These are phyloP conservation scores for Notothenia rossii DNA, from an alignment of 2,113 vertebrate species.

Conservation along the genomic window DNA sequence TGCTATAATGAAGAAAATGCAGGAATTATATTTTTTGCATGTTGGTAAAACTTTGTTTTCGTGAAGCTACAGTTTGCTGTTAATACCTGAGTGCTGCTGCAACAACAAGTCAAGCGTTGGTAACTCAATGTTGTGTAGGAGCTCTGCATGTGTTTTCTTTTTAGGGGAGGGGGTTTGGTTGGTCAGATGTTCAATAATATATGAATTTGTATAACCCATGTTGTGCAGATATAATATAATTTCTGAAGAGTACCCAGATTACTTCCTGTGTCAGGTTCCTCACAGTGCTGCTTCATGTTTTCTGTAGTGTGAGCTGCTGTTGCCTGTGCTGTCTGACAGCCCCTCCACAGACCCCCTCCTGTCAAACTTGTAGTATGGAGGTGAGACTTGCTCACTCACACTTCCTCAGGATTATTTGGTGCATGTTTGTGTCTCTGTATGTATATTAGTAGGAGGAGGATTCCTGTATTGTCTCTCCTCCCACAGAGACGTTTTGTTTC, in stretches of 20 bases:
- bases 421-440: slow-evolving; percentile 8
- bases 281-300: slow-evolving; percentile 52
- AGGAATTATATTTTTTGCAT: not conserved
- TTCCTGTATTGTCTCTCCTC: slow-evolving; percentile 31
- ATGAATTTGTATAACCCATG: slow-evolving; percentile 50
- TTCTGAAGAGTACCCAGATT: no score
- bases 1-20: not conserved
- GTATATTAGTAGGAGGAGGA: slow-evolving; percentile 33
- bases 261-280: not conserved
- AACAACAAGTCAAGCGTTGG: slow-evolving; percentile 47
- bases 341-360: slow-evolving; percentile 39
- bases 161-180: not conserved
- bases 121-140: slow-evolving; percentile 67
- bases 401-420: not conserved
- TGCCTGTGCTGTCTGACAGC: slow-evolving; percentile 73
- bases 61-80: slow-evolving; percentile 52
- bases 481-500: slow-evolving; percentile 47
- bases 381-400: slow-evolving; percentile 48
- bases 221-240: slow-evolving; percentile 1
- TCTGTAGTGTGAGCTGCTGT: slow-evolving; percentile 46
- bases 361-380: slow-evolving; percentile 41
- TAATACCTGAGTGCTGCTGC: slow-evolving; percentile 57
- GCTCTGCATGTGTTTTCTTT: slow-evolving; percentile 3
- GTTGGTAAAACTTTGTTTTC: slow-evolving; percentile 13
- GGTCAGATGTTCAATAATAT: slow-evolving; percentile 67